Evolutionary conservation across 1,140 invertebrate species (phyloP), one percentile per base, ranked within the genome.

Genomic region (Eumeta japonica): DNA sequence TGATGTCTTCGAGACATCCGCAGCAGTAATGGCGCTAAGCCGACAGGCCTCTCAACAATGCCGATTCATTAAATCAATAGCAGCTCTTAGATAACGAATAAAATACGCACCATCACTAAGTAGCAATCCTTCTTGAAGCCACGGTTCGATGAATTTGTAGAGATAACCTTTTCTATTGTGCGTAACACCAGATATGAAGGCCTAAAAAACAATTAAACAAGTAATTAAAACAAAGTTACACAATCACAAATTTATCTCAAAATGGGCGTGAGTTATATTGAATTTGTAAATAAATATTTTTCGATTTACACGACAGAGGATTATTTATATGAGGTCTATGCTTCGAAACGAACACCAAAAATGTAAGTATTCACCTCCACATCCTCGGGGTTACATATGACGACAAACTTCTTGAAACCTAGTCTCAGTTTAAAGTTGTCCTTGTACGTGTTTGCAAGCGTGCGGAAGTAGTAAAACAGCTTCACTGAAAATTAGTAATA

Each of bases 111-210:
- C 81, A 46, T 65, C 61, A 43, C 81, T 81, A 2, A 84, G 81
- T 1, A 89, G 61, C 1, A 90, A 65, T n/a, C 88, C 88, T 24
- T 82, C 81, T 14, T 82, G 83, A 2, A 90, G 75, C 86, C 87
- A 90, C 7, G 82, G 80, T 27, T 79, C 74, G 0, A 92, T 62
- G 46, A 83, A 83, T 16, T 75, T 54, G 52, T 93, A 92, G 18
- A 86, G 77, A 14, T 52, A 54, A 19, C 83, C 79, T 67, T 90
- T 90, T 20, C 81, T 72, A 12, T 85, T 78, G 45, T 84, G 78
- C 36, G 43, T 50, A 20, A 44, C 48, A 11, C 46, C 39, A 36
- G 47, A 45, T 37, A 56, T 43, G 24, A 58, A 31, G 10, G 38
- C 36, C 55, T 58, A 32, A 16, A 40, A 48, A 35, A 37, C 36